These are phyloP conservation scores for Heliconius hewitsoni DNA, from an alignment of 1,140 invertebrate species.

Conservation along the genomic window DNA sequence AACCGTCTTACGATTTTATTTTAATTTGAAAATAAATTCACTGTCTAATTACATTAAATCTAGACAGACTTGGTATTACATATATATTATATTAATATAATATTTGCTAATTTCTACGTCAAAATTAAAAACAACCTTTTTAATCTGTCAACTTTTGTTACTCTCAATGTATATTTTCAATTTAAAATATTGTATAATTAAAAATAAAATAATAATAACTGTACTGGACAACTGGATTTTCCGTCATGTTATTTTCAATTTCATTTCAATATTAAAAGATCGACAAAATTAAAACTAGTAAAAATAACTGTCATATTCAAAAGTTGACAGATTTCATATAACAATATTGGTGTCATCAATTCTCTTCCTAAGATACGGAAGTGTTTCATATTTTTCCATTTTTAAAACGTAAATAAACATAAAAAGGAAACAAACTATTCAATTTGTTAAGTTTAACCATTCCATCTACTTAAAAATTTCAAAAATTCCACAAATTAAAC, in stretches of 20 bases:
- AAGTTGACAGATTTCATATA: not conserved
- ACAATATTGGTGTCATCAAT: conserved; percentile 15
- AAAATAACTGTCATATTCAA: not conserved
- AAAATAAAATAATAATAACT: no score
- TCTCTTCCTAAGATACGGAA: not conserved
- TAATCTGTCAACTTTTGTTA: not conserved
- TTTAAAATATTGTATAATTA: no score
- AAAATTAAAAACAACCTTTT: not conserved
- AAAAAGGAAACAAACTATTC: no score
- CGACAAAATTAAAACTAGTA: not conserved
- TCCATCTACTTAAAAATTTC: not conserved
- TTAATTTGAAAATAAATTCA: conserved; percentile 4
- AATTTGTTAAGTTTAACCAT: not conserved
- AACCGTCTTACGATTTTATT: conserved; percentile 24
- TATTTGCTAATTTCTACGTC: not conserved
- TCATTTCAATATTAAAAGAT: not conserved
- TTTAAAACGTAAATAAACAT: no score
- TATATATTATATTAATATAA: conserved; percentile 12
- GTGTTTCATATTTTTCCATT: no score
- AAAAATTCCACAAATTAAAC: not conserved
- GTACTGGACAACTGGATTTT: no score
- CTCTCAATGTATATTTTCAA: no score
- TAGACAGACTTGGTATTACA: conserved; percentile 24
- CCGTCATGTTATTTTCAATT: no score
- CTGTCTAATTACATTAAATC: conserved; percentile 19